These are phyloP conservation scores for Orchesellides sinensis DNA, from an alignment of 2,888 invertebrate genomes.

Conservation along the genomic window DNA sequence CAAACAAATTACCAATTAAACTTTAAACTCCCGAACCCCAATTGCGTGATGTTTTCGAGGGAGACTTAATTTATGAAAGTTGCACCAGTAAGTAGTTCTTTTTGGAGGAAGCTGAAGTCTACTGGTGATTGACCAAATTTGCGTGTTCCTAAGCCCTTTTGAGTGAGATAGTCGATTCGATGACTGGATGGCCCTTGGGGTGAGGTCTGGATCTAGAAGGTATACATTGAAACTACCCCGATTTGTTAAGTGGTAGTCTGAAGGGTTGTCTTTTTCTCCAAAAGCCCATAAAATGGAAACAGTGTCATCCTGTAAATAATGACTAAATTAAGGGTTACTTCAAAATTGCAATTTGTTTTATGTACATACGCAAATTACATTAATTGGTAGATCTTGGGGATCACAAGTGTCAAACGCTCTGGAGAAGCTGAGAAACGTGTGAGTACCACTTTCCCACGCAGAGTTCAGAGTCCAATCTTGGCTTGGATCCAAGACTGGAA, in stretches of 20 bases:
- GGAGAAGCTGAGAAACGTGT: conserved; percentile 35
- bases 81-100: conserved; percentile 30
- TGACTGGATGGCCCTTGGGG: background rate
- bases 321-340: background rate
- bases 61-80: conserved; percentile 25
- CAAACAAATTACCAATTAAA: background rate
- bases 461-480: conserved; percentile 32
- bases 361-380: conserved; percentile 14
- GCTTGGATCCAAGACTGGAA: conserved; percentile 17
- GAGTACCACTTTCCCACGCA: conserved; percentile 6
- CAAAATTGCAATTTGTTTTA: background rate
- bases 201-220: conserved; percentile 38
- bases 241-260: conserved; percentile 35
- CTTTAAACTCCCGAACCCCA: no score
- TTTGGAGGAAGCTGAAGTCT: background rate
- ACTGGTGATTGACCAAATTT: conserved; percentile 34
- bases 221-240: conserved; percentile 36
- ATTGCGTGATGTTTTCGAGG: no score
- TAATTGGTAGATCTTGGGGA: conserved; percentile 31
- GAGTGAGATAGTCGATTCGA: background rate
- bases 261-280: conserved; percentile 19
- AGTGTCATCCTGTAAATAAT: conserved; percentile 26
- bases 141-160: background rate
- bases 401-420: conserved; percentile 45
- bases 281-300: conserved; percentile 28